Conservation (phyloP, 2,888 invertebrate genomes). For the Microctonus aethiopoides region DNA sequence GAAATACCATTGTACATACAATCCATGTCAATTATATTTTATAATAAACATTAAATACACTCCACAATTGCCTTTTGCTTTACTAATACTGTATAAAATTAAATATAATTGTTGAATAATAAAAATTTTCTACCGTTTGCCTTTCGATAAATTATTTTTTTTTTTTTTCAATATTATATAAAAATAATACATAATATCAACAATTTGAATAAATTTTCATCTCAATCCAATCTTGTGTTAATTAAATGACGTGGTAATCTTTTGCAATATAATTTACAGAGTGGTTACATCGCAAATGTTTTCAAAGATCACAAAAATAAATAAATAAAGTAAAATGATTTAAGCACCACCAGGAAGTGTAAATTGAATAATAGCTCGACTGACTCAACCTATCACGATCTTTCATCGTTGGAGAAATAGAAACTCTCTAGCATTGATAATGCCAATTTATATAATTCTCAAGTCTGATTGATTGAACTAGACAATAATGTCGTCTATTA, state of each 20-base stretch:
- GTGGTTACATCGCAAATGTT: background rate
- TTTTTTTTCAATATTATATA: background rate
- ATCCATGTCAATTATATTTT: background rate
- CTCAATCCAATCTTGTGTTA: background rate
- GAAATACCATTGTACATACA: background rate
- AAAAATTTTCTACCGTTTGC: slow-evolving; percentile 12
- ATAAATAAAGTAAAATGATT: background rate
- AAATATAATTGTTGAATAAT: background rate
- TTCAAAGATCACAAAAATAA: background rate
- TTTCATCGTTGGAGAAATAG: slow-evolving; percentile 5
- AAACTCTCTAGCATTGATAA: slow-evolving; percentile 4
- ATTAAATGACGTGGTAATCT: background rate
- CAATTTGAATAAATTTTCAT: background rate
- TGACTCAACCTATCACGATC: slow-evolving; percentile 37
- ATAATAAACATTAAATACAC: background rate
- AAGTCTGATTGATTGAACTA: background rate
- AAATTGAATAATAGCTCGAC: slow-evolving; percentile 34
- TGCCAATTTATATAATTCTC: background rate
- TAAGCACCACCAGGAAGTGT: slow-evolving; percentile 19
- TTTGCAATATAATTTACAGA: slow-evolving; percentile 1
- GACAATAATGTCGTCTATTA: background rate
- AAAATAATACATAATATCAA: background rate
- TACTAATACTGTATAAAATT: too few species aligned
- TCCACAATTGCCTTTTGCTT: background rate
- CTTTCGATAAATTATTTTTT: slow-evolving; percentile 13